phyloP scores from a whole-genome alignment of 2,113 vertebrate genomes.

The Acinonyx jubatus region DNA sequence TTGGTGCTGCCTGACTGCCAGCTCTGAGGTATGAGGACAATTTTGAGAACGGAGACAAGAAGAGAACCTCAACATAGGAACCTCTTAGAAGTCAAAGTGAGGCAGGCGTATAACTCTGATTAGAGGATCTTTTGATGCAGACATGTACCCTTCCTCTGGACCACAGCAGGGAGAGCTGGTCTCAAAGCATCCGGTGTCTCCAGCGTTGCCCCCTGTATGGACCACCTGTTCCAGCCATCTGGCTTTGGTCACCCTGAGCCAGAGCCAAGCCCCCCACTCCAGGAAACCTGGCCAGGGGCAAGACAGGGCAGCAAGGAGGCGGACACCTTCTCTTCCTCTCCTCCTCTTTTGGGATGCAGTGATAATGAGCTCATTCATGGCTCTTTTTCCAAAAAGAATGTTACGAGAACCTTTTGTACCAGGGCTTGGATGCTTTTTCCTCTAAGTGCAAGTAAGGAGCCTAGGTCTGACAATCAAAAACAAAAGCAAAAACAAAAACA shows the following conservation, averaged over 20 bases:
- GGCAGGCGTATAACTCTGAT: not conserved
- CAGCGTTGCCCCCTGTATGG: not conserved
- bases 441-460: slow-evolving; percentile 63
- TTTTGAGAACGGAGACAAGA: not conserved
- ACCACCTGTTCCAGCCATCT: slow-evolving; percentile 54
- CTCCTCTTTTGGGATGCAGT: not conserved
- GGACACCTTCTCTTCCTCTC: not conserved
- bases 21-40: not conserved
- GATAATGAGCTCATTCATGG: slow-evolving; percentile 72
- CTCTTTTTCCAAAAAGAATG: slow-evolving; percentile 32
- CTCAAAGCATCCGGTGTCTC: not conserved
- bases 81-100: not conserved
- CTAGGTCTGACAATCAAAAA: slow-evolving; percentile 8
- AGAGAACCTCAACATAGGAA: not conserved
- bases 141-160: not conserved
- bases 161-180: not conserved
- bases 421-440: slow-evolving; percentile 29
- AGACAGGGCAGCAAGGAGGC: not conserved
- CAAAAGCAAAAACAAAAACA: not conserved
- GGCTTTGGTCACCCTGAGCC: slow-evolving; percentile 31
- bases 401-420: slow-evolving; percentile 69
- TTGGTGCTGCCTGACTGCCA: rapidly evolving
- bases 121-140: not conserved
- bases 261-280: not conserved
- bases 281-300: not conserved